Evolutionary conservation across 2,797 vertebrate species (phyloP).

Genomic region (Balearica regulorum): DNA sequence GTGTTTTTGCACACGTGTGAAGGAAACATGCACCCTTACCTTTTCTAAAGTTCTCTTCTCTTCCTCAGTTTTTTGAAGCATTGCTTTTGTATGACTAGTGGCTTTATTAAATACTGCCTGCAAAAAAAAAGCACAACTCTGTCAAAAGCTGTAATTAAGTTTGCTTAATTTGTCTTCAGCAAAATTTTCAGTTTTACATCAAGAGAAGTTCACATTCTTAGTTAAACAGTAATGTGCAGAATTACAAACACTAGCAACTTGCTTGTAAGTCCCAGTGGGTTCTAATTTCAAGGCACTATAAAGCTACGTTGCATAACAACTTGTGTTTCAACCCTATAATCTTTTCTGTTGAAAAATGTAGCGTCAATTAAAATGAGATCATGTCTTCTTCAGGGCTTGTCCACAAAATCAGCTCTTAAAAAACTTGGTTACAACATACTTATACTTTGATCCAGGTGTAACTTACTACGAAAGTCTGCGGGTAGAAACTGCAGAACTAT

Average conservation of each 20-base stretch:
- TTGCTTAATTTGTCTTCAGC: neutral
- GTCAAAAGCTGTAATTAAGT: neutral
- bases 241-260: neutral
- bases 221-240: neutral
- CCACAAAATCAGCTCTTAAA: neutral
- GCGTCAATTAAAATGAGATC: neutral
- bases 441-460: neutral
- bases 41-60: slow-evolving; percentile 87
- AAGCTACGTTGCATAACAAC: neutral
- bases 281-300: neutral
- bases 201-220: neutral
- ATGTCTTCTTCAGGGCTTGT: neutral
- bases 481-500: neutral
- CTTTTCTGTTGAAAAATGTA: neutral
- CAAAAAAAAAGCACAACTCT: neutral
- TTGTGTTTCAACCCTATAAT: neutral
- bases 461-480: neutral
- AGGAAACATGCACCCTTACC: slow-evolving; percentile 66
- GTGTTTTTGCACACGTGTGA: neutral
- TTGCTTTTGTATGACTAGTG: slow-evolving; percentile 85
- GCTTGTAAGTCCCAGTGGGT: neutral
- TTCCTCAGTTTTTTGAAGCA: slow-evolving; percentile 87
- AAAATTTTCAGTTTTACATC: neutral
- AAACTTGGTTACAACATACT: neutral
- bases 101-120: slow-evolving; percentile 90